These are phyloP conservation scores for Rhinoraja longicauda DNA, from an alignment of 2,797 vertebrate genomes.

Conservation along the genomic window DNA sequence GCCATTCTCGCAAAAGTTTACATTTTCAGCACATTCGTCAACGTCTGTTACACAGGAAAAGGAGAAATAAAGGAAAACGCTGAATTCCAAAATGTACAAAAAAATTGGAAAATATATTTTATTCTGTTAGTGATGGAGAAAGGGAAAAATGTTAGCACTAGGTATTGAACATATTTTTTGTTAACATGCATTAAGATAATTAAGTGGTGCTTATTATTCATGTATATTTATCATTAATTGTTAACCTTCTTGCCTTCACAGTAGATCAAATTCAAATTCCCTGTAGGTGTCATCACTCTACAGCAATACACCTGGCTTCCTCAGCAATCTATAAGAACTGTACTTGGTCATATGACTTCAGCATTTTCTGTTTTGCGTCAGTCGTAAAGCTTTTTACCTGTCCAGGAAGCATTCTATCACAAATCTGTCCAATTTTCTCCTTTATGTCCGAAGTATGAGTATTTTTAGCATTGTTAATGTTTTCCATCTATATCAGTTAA, in stretches of 20 bases:
- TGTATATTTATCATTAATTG: background rate
- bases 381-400: no score
- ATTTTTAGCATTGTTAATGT: background rate
- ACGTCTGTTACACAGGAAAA: conserved; percentile 60
- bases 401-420: background rate
- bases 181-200: no score
- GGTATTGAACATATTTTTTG: background rate
- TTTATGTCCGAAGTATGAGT: background rate
- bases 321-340: no score
- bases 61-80: background rate
- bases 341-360: no score
- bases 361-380: no score
- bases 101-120: background rate
- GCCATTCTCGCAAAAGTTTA: conserved; percentile 81
- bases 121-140: background rate
- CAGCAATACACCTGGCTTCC: no score
- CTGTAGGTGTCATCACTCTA: no score
- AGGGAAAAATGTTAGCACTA: background rate
- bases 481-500: background rate
- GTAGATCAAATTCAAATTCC: no score
- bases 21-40: conserved; percentile 81
- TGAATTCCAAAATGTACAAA: background rate
- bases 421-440: background rate
- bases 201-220: background rate
- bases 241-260: no score